These are phyloP conservation scores for Melanaphis sacchari DNA, from an alignment of 1,140 invertebrate genomes.

Conservation along the genomic window DNA sequence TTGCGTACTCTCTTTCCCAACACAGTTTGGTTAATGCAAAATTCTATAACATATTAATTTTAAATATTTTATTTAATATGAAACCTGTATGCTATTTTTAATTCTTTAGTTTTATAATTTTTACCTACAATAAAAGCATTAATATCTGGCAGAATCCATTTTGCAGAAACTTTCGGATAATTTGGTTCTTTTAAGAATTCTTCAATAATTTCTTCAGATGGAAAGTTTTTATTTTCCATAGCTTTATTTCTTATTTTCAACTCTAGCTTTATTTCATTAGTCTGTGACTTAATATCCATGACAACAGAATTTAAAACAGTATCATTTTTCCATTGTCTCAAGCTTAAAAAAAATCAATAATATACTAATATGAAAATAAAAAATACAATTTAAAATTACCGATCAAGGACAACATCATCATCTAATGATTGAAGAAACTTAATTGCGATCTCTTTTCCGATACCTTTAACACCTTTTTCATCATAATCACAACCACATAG, in stretches of 20 bases:
- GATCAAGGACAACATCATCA: constrained; percentile 70
- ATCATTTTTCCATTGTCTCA: constrained; percentile 64
- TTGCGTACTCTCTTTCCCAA: constrained; percentile 79
- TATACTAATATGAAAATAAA: not conserved
- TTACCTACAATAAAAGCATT: constrained; percentile 41
- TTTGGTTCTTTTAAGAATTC: constrained; percentile 71
- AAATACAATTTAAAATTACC: constrained; percentile 63
- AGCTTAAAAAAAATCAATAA: constrained; percentile 38
- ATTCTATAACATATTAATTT: constrained; percentile 66
- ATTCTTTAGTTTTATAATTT: not conserved
- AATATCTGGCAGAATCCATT: constrained; percentile 44
- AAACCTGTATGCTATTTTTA: not conserved
- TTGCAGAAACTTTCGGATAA: constrained; percentile 15
- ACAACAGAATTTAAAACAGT: constrained; percentile 70
- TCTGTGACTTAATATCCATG: constrained; percentile 51
- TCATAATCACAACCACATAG: constrained; percentile 88
- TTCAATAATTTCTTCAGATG: constrained; percentile 75
- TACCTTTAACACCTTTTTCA: constrained; percentile 77
- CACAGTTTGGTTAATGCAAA: constrained; percentile 72
- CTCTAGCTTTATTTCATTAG: constrained; percentile 68
- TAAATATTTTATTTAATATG: not conserved
- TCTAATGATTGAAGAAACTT: constrained; percentile 74
- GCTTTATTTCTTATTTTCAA: constrained; percentile 74
- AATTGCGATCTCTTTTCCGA: constrained; percentile 79
- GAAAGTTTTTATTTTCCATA: constrained; percentile 71